A percentile compares a stretch with the other conserved stretches of the same genome.
Conservation (phyloP, 1,140 invertebrate species). For the Caenorhabditis elegans region DNA sequence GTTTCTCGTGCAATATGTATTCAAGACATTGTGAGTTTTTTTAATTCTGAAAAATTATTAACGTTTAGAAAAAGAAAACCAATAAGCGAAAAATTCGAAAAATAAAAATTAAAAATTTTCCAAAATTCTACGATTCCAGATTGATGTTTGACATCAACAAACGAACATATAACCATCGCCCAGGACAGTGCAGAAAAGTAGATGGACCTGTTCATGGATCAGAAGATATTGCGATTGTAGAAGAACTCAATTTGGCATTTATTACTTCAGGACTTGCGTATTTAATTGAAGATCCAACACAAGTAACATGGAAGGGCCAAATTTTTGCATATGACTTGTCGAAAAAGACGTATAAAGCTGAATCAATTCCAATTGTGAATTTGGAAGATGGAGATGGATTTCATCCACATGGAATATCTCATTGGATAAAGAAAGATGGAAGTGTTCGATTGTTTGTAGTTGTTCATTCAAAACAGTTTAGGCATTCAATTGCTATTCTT, state of each 20-base stretch:
- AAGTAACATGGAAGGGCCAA: neutral
- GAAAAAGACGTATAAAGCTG: neutral
- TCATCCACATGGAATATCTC: conserved; percentile 15
- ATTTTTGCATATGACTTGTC: neutral
- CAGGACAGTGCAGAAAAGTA: conserved; percentile 7
- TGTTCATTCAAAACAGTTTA: neutral
- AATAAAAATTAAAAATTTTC: too few relatives aligned
- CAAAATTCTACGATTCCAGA: neutral
- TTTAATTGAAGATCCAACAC: neutral
- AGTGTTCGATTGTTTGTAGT: neutral
- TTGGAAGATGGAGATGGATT: neutral
- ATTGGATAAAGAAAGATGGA: conserved; percentile 3
- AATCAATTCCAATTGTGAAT: conserved; percentile 9
- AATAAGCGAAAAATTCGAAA: too few relatives aligned
- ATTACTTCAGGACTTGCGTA: conserved; percentile 7
- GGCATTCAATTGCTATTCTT: neutral
- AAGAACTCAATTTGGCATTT: neutral
- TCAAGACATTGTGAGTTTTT: neutral
- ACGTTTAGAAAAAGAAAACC: too few relatives aligned
- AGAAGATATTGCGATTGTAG: neutral
- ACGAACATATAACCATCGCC: neutral
- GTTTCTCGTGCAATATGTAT: neutral
- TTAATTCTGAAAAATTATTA: too few relatives aligned
- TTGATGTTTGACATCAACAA: conserved; percentile 1
- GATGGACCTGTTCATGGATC: conserved; percentile 15